These are phyloP conservation scores for Leptopilina myrica DNA, from an alignment of 2,888 invertebrate species.

Conservation along the genomic window DNA sequence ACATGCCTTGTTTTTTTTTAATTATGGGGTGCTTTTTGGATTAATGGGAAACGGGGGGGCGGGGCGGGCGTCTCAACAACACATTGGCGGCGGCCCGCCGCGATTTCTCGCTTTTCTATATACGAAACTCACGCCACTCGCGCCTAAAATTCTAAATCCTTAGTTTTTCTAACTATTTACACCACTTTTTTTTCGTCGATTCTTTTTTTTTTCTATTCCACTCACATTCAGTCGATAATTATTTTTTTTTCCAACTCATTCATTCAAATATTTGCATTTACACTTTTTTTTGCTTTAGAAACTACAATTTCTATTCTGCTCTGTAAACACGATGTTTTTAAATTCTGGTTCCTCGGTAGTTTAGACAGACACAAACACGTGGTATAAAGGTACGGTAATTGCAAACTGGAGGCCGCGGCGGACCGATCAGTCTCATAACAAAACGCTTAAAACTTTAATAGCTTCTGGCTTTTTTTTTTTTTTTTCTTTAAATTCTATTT, in stretches of 20 bases:
- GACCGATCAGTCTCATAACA: constrained; percentile 75
- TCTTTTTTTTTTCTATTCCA: constrained; percentile 38
- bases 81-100: constrained; percentile 67
- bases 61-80: constrained; percentile 69
- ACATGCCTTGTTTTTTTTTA: constrained; percentile 51
- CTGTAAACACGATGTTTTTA: constrained; percentile 54
- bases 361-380: constrained; percentile 56
- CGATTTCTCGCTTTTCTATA: constrained; percentile 60
- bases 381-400: constrained; percentile 68
- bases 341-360: constrained; percentile 48
- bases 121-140: constrained; percentile 38
- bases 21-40: constrained; percentile 45
- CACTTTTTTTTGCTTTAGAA: constrained; percentile 40
- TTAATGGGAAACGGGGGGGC: constrained; percentile 45
- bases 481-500: constrained; percentile 15
- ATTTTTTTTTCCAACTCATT: constrained; percentile 6
- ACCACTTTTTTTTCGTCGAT: constrained; percentile 6
- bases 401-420: constrained; percentile 70
- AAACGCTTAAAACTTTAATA: constrained; percentile 62
- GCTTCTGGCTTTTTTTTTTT: constrained; percentile 19
- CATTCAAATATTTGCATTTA: constrained; percentile 52
- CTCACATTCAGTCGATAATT: constrained; percentile 37
- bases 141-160: constrained; percentile 44
- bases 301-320: constrained; percentile 51
- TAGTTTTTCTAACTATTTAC: constrained; percentile 50